phyloP scores from a whole-genome alignment of 2,113 vertebrate species.

The Gallinago media region DNA sequence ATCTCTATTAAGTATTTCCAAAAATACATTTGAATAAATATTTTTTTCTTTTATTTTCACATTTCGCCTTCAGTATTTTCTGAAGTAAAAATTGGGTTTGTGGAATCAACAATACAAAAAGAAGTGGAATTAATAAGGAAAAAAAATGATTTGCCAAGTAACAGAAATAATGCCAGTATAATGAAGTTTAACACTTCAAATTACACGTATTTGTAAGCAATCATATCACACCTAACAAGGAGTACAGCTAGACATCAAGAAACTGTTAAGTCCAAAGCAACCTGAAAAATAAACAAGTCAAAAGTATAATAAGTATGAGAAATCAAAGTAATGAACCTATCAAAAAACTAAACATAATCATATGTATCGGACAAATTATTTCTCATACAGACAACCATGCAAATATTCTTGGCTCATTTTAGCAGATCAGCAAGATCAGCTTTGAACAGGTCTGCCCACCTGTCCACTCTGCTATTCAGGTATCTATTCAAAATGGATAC shows the following conservation, averaged over 20 bases:
- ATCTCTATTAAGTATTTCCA: not conserved
- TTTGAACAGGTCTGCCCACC: not conserved
- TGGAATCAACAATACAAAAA: not conserved
- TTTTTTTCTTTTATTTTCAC: not conserved
- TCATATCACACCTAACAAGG: not conserved
- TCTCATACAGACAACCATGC: not conserved
- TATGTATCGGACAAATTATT: not conserved
- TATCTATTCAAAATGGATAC: not conserved
- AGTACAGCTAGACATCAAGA: not conserved
- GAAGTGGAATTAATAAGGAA: not conserved
- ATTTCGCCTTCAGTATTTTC: not conserved
- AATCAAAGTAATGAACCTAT: not conserved
- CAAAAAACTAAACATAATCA: not conserved
- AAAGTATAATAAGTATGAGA: not conserved
- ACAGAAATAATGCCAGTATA: not conserved
- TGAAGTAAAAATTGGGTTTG: not conserved
- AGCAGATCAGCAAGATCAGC: not conserved
- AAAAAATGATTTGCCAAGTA: not conserved
- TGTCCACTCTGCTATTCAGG: not conserved
- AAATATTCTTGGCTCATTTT: not conserved
- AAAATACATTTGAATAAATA: not conserved
- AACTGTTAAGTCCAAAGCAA: not conserved
- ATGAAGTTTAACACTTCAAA: not conserved
- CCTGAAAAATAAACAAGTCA: not conserved
- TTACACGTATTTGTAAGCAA: not conserved